Conservation (phyloP, 2,888 invertebrate species). For the Parascotia fuliginaria region DNA sequence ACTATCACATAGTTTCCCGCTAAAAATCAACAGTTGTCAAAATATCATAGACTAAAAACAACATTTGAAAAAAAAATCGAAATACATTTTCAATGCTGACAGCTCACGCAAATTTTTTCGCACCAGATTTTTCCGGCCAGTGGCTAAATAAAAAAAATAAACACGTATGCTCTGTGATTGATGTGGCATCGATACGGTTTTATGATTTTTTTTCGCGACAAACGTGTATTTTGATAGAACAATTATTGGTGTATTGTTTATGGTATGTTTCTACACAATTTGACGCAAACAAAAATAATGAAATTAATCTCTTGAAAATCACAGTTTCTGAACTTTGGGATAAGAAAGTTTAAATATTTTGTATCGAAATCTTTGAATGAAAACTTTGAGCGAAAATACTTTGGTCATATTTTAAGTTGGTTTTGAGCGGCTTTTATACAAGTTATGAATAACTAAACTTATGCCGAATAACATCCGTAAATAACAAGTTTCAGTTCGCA, state of each 20-base stretch:
- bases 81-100: conserved; percentile 1
- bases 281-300: conserved; percentile 5
- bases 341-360: conserved; percentile 9
- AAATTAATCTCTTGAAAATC: no score
- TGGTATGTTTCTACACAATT: conserved; percentile 31
- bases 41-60: conserved; percentile 24
- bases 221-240: conserved; percentile 29
- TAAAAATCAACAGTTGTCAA: conserved; percentile 31
- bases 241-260: conserved; percentile 36
- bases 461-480: conserved; percentile 4
- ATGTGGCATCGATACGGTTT: conserved; percentile 36
- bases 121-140: conserved; percentile 18
- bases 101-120: conserved; percentile 12
- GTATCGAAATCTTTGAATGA: conserved; percentile 12
- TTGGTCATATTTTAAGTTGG: conserved; percentile 18
- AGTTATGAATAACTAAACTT: conserved; percentile 25
- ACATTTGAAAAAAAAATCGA: conserved; percentile 7
- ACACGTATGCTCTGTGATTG: conserved; percentile 37
- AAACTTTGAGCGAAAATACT: conserved; percentile 12
- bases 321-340: conserved; percentile 2
- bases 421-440: conserved; percentile 17
- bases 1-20: conserved; percentile 3
- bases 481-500: not conserved
- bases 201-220: conserved; percentile 32
- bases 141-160: conserved; percentile 23